Evolutionary conservation across 2,888 invertebrate genomes (phyloP).

Genomic region (Pristionchus fissidentatus): DNA sequence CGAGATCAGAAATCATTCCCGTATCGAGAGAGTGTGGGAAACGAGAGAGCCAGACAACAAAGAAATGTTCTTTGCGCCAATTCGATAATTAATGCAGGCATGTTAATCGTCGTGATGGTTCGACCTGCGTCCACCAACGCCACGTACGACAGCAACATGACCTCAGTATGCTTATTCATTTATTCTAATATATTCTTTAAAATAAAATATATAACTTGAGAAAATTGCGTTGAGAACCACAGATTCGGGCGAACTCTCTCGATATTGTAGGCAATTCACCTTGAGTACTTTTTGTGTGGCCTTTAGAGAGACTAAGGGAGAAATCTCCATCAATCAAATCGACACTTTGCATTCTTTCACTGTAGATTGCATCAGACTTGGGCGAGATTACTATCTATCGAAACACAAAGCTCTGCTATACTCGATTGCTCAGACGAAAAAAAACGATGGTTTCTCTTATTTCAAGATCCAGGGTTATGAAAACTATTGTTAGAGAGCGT

Average conservation of each 20-base stretch:
- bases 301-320: background rate
- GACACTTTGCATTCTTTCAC: background rate
- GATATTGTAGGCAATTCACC: background rate
- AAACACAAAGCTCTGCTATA: too few species aligned
- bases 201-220: background rate
- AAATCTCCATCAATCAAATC: background rate
- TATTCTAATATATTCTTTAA: background rate
- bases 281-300: constrained; percentile 31
- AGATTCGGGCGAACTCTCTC: background rate
- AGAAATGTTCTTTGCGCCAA: too few species aligned
- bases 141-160: background rate
- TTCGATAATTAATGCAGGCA: too few species aligned
- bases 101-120: constrained; percentile 4
- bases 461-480: too few species aligned
- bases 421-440: too few species aligned
- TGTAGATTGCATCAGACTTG: background rate
- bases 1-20: too few species aligned
- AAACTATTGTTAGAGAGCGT: too few species aligned
- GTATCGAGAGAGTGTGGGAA: too few species aligned
- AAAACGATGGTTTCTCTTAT: too few species aligned
- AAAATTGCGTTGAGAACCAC: too few species aligned
- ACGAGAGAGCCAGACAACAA: too few species aligned
- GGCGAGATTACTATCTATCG: constrained; percentile 1
- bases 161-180: background rate
- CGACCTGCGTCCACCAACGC: background rate